Evolutionary conservation across 2,888 invertebrate genomes (phyloP), one percentile per base, ranked within the genome.

Genomic region (Lutraria lutraria): DNA sequence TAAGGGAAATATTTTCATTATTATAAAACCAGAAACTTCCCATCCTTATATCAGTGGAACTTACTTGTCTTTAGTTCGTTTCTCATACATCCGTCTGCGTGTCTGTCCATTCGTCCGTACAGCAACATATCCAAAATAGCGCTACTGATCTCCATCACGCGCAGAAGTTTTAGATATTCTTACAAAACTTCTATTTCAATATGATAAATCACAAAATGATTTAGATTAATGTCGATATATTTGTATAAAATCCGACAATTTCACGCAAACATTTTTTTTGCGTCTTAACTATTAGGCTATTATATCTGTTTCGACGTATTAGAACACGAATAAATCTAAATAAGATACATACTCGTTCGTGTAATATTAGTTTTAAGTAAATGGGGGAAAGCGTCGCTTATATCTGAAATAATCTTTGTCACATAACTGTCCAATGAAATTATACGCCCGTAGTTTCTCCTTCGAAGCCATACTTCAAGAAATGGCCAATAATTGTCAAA

Each of bases 401-500:
- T 29, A 34, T 52, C 29, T 25, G 53, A 53, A 54, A 21, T n/a
- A 83, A 79, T 56, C 25, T 53, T 83, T 83, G 87, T 83, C 83
- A 76, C 82, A 89, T 89, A 86, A 79, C 82, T 89, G 89, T 89
- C 89, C 83, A 83, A 86, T 86, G 86, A 89, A 86, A 89, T 76
- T 56, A 85, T 80, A 29, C 21, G 68, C 83, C 76, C 83, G 76
- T 79, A 80, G 76, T 19, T 83, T 83, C 31, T 76, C 16, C 34
- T 0, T 1, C 15, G 10, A 31, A 76, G 16, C 16, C 34, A 25
- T 29, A 43, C 63, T 76, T 63, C 31, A 81, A 79, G 56, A 88
- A 85, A 84, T n/a, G 80, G 56, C 80, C 72, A 63, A 88, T 88
- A 88, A 72, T 85, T 88, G 88, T 88, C 85, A 85, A 52, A 81